Evolutionary conservation across 1,140 invertebrate species (phyloP), one percentile per base, ranked within the genome.

Genomic region (Neotoxoptera formosana): DNA sequence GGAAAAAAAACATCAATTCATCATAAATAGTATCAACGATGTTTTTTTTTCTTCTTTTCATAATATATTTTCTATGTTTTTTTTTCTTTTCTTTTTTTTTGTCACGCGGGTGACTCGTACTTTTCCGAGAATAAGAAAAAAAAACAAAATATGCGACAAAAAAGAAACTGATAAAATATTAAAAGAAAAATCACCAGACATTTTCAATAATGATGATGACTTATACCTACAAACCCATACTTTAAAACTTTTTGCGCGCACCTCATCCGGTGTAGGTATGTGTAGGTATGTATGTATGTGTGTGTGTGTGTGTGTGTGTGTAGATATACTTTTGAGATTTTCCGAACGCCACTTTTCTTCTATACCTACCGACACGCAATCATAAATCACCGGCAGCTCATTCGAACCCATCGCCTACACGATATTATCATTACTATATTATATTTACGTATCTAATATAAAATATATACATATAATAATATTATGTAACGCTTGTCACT

Each of bases 201-300:
- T 89, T 89, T 89, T 56, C 88, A 56, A 89, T 89, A 89, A 89
- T 53, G 88, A 89, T 89, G 88, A 89, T 56, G 88, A 89, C 88
- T 89, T 89, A 89, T 56, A 88, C 41, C 41, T 41, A 41, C 86
- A 88, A 51, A 88, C 87, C 87, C 34, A 76, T 76, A 88, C 47
- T 88, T 88, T 36, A 51, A 34, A 34, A 51, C 47, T 88, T 88
- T 48, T 88, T 45, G 36, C 41, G 17, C 14, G 14, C 84, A 47
- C 25, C 36, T 30, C 45, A 41, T 86, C 41, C 36, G 36, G 17
- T 48, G 47, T 36, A 45, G n/a, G n/a, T n/a, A n/a, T n/a, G n/a
- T n/a, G n/a, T n/a, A n/a, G n/a, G n/a, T n/a, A n/a, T n/a, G n/a
- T n/a, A n/a, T n/a, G n/a, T n/a, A n/a, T n/a, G n/a, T n/a, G n/a